A percentile compares a stretch with the other conserved stretches of the same genome.
phyloP scores from a whole-genome alignment of 2,113 vertebrate genomes.

The Fulica atra region DNA sequence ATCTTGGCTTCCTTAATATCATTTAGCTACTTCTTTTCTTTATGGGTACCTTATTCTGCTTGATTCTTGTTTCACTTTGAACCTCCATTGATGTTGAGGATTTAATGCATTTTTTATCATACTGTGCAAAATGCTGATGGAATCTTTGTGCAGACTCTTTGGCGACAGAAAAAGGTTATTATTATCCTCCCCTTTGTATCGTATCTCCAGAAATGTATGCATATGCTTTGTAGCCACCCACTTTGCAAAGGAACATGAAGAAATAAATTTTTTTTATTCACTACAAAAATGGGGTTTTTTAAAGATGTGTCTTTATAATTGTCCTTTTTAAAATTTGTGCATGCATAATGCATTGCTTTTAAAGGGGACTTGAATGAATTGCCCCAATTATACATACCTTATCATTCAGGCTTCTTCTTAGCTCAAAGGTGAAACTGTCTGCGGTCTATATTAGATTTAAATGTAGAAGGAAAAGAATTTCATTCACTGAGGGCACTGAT shows the following conservation, averaged over 20 bases:
- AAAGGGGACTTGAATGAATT: neutral
- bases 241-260: neutral
- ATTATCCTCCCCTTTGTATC: neutral
- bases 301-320: conserved; percentile 8
- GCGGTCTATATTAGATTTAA: neutral
- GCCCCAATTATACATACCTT: neutral
- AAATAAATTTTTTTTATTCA: conserved; percentile 21
- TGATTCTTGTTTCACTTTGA: conserved; percentile 34
- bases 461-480: neutral
- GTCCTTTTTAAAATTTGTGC: neutral
- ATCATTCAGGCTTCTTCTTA: neutral
- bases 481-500: neutral
- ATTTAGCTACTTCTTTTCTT: conserved; percentile 20
- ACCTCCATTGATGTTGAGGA: neutral
- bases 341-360: neutral
- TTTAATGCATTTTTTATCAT: conserved; percentile 50
- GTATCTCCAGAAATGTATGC: neutral
- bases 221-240: conserved; percentile 2
- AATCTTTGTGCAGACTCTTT: conserved; percentile 24
- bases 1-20: conserved; percentile 24
- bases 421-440: neutral
- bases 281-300: neutral
- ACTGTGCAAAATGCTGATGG: conserved; percentile 43
- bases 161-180: neutral
- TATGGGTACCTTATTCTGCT: neutral